Percentiles rank a stretch among this genome's conserved stretches.
These are phyloP conservation scores for Dasyprocta punctata DNA, from an alignment of 2,113 vertebrate species.

Conservation along the genomic window DNA sequence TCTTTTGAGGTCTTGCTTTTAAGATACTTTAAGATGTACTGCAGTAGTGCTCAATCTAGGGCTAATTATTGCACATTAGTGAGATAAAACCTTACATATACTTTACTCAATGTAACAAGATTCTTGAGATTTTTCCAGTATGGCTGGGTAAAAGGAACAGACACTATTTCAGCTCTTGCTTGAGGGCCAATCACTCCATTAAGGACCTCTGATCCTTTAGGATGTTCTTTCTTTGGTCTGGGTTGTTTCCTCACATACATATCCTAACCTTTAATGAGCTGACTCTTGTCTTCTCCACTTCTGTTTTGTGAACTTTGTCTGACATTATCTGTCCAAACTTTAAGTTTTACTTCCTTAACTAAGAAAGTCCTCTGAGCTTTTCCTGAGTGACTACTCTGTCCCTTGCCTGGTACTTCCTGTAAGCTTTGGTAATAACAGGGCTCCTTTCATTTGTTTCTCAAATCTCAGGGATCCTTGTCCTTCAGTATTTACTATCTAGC, in stretches of 20 bases:
- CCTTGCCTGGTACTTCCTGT: not conserved
- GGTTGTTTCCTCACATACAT: not conserved
- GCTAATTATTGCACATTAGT: not conserved
- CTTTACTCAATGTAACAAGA: not conserved
- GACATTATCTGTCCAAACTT: not conserved
- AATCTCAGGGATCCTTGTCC: not conserved
- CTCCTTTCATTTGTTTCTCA: not conserved
- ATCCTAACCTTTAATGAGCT: not conserved
- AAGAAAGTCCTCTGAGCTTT: not conserved
- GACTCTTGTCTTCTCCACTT: not conserved
- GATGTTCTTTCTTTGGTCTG: not conserved
- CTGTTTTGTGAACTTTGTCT: not conserved
- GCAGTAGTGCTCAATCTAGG: not conserved
- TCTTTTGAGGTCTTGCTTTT: constrained; percentile 24
- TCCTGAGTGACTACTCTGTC: not conserved
- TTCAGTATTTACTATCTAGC: not conserved
- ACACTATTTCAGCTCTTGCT: not conserved
- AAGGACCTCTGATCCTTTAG: not conserved
- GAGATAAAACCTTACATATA: not conserved
- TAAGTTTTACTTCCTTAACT: not conserved
- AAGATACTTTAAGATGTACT: not conserved
- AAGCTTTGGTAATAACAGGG: not conserved
- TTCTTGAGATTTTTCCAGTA: constrained; percentile 1
- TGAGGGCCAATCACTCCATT: not conserved
- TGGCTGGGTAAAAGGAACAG: not conserved